phyloP scores from a whole-genome alignment of 2,797 vertebrate species.

The Coranthus polyacanthus region DNA sequence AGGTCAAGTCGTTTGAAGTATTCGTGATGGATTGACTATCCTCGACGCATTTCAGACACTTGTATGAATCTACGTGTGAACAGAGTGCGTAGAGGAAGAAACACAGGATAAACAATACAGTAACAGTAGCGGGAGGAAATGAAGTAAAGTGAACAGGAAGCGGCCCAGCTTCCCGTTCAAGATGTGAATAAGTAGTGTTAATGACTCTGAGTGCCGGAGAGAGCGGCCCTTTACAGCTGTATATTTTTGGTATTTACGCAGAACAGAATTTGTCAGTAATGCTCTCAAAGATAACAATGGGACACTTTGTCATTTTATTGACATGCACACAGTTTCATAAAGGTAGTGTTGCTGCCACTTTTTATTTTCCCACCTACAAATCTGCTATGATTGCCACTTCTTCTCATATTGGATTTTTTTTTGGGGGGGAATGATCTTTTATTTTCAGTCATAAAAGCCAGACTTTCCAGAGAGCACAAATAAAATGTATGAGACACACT shows the following conservation, averaged over 20 bases:
- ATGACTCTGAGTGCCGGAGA: constrained; percentile 67
- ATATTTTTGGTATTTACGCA: constrained; percentile 53
- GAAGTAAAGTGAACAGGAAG: constrained; percentile 85
- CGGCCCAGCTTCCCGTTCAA: constrained; percentile 78
- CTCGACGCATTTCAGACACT: constrained; percentile 61
- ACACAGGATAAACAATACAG: constrained; percentile 83
- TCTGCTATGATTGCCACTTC: constrained; percentile 10
- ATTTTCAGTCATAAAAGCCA: constrained; percentile 55
- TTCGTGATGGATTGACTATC: constrained; percentile 63
- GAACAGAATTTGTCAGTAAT: constrained; percentile 42
- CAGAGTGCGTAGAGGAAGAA: constrained; percentile 78
- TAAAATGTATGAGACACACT: constrained; percentile 54
- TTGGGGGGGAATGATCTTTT: constrained; percentile 38
- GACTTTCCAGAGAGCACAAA: constrained; percentile 59
- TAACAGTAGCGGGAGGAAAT: constrained; percentile 81
- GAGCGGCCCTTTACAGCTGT: constrained; percentile 70
- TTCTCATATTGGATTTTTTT: constrained; percentile 4
- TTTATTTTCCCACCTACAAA: constrained; percentile 29
- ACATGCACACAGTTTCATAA: constrained; percentile 35
- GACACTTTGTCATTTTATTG: constrained; percentile 49
- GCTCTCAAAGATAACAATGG: constrained; percentile 57
- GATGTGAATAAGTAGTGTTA: constrained; percentile 81
- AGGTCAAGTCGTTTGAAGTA: constrained; percentile 69
- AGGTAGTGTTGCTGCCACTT: constrained; percentile 8
- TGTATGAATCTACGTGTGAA: constrained; percentile 81